These are phyloP conservation scores for Rhingia rostrata DNA, from an alignment of 2,888 invertebrate species.

Conservation along the genomic window DNA sequence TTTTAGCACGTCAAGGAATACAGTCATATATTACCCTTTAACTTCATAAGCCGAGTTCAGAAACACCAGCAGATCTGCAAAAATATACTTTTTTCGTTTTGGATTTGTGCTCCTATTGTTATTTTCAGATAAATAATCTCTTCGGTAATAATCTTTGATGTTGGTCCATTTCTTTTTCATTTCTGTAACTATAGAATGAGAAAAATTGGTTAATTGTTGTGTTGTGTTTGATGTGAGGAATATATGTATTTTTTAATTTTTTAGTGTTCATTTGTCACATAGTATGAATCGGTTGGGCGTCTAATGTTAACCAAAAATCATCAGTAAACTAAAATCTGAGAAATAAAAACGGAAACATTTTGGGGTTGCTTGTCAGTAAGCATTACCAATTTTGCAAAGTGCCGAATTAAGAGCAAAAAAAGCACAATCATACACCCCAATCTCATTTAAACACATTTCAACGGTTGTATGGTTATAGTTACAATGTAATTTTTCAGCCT, in stretches of 20 bases:
- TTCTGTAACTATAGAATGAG: background rate
- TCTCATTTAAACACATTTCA: no score
- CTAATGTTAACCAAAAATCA: no score
- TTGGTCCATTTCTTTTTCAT: slow-evolving; percentile 5
- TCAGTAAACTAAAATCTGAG: no score
- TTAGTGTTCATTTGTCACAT: no score
- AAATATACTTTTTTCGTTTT: background rate
- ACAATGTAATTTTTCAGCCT: no score
- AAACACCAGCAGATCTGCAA: background rate
- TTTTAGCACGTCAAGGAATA: background rate
- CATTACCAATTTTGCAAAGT: background rate
- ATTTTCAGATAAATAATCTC: background rate
- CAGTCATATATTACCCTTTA: background rate
- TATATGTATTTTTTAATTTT: background rate
- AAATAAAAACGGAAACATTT: no score
- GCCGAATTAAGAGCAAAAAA: background rate
- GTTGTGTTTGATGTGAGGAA: background rate
- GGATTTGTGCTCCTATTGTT: background rate
- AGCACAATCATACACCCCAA: background rate
- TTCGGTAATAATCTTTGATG: background rate
- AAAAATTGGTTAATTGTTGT: background rate
- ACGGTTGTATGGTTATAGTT: no score
- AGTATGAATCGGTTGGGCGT: background rate
- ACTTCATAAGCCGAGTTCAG: background rate
- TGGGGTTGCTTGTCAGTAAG: no score